A percentile compares a stretch with the other conserved stretches of the same genome.
Conservation (phyloP, 2,888 invertebrate species). For the Drosophila paracracens region DNA sequence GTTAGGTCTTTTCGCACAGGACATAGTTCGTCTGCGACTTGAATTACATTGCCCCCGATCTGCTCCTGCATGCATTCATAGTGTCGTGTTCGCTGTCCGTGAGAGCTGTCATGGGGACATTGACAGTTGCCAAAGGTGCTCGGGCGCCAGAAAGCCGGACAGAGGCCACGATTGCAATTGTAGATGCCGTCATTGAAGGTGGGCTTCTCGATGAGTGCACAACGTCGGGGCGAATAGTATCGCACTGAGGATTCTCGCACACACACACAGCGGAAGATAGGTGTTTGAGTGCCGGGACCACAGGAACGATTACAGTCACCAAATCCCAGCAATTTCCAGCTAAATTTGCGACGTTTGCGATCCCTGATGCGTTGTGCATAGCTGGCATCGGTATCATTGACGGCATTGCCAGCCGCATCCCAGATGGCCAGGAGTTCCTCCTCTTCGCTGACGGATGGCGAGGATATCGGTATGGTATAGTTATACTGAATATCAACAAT, state of each 20-base stretch:
- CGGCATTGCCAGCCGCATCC: conserved; percentile 78
- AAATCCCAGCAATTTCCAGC: conserved; percentile 92
- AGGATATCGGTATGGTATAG: conserved; percentile 90
- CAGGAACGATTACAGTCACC: conserved; percentile 92
- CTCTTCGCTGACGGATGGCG: conserved; percentile 81
- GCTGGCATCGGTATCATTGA: conserved; percentile 73
- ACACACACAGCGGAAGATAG: conserved; percentile 86
- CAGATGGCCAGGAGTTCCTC: conserved; percentile 82
- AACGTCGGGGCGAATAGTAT: conserved; percentile 89
- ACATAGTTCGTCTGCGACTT: conserved; percentile 88
- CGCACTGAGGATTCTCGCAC: conserved; percentile 87
- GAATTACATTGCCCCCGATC: conserved; percentile 75
- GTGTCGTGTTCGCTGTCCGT: conserved; percentile 89
- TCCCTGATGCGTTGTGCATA: conserved; percentile 74
- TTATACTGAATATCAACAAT: conserved; percentile 87
- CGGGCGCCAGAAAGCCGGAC: conserved; percentile 92
- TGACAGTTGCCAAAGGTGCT: conserved; percentile 92
- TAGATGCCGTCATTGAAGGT: conserved; percentile 86
- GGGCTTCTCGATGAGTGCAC: conserved; percentile 87
- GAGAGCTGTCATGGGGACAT: conserved; percentile 86
- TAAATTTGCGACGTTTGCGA: conserved; percentile 86
- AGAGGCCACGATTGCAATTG: conserved; percentile 91
- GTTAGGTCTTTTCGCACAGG: conserved; percentile 84
- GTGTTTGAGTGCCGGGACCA: conserved; percentile 86
- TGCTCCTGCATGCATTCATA: conserved; percentile 88